These are phyloP conservation scores for Lycaon pictus DNA, from an alignment of 2,113 vertebrate species.

Conservation along the genomic window DNA sequence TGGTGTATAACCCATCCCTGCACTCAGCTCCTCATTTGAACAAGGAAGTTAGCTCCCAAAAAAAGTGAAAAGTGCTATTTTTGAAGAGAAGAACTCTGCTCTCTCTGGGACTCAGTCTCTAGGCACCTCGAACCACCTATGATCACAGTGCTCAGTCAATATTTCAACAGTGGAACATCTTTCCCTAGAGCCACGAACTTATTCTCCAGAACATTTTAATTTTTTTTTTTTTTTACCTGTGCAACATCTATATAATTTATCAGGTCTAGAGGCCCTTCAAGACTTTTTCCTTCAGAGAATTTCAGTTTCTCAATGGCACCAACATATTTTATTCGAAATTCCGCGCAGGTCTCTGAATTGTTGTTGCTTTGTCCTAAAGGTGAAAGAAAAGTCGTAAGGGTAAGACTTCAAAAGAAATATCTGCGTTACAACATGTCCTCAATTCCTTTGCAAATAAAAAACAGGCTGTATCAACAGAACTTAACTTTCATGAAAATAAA, in stretches of 20 bases:
- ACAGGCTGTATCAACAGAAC: background rate
- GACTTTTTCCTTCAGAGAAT: slow-evolving; percentile 91
- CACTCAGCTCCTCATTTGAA: background rate
- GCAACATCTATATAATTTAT: slow-evolving; percentile 98
- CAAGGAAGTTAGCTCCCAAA: background rate
- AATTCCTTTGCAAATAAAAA: background rate
- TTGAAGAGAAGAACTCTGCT: background rate
- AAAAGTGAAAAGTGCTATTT: rapidly evolving
- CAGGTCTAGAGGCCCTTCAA: slow-evolving; percentile 95
- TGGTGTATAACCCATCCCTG: background rate
- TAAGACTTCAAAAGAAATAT: background rate
- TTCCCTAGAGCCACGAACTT: background rate
- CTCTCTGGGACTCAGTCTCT: rapidly evolving
- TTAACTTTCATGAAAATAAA: background rate
- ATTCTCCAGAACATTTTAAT: background rate
- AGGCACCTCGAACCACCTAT: rapidly evolving
- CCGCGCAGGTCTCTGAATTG: slow-evolving; percentile 93
- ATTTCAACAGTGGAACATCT: rapidly evolving
- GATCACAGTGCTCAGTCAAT: background rate
- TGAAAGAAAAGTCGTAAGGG: background rate
- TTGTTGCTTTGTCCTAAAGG: slow-evolving; percentile 92
- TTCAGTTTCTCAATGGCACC: slow-evolving; percentile 96
- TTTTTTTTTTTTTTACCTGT: slow-evolving; percentile 89
- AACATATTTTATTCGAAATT: slow-evolving; percentile 97
- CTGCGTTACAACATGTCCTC: background rate